Percentiles rank a stretch among this genome's conserved stretches.
phyloP scores from a whole-genome alignment of 2,888 invertebrate species.

The Galerucella pusilla region DNA sequence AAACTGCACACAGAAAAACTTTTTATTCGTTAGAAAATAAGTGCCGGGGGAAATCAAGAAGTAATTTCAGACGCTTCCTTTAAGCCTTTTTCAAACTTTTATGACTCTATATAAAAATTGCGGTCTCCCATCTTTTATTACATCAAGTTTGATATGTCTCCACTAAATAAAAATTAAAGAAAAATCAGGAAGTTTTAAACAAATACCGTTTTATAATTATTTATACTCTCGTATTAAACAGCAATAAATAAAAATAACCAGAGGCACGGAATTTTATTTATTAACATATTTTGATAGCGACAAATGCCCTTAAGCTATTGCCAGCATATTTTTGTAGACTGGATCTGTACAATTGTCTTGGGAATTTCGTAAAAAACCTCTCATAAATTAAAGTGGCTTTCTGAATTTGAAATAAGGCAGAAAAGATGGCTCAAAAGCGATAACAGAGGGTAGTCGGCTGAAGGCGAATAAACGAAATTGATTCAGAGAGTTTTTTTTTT shows the following conservation, averaged over 20 bases:
- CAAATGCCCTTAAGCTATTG: not conserved
- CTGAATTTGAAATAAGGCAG: constrained; percentile 55
- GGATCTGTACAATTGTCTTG: constrained; percentile 5
- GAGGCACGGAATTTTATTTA: not conserved
- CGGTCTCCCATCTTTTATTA: constrained; percentile 48
- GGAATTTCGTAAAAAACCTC: constrained; percentile 37
- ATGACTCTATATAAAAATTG: constrained; percentile 49
- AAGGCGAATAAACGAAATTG: constrained; percentile 57
- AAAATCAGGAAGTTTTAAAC: not conserved
- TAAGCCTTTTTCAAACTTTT: constrained; percentile 46
- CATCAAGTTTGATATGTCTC: constrained; percentile 23
- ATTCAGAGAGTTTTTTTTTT: constrained; percentile 52
- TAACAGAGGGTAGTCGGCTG: constrained; percentile 49
- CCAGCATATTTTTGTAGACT: not conserved
- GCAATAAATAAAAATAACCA: no score
- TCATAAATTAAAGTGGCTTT: constrained; percentile 54
- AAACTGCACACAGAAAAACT: constrained; percentile 21
- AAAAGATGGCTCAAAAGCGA: constrained; percentile 49
- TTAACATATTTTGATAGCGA: not conserved
- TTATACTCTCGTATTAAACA: no score
- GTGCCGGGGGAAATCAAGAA: constrained; percentile 52
- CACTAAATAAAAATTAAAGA: not conserved
- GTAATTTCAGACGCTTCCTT: constrained; percentile 47
- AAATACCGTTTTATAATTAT: not conserved
- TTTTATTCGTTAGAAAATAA: constrained; percentile 42